phyloP scores from a whole-genome alignment of 2,888 invertebrate genomes.

The Mythimna vitellina region DNA sequence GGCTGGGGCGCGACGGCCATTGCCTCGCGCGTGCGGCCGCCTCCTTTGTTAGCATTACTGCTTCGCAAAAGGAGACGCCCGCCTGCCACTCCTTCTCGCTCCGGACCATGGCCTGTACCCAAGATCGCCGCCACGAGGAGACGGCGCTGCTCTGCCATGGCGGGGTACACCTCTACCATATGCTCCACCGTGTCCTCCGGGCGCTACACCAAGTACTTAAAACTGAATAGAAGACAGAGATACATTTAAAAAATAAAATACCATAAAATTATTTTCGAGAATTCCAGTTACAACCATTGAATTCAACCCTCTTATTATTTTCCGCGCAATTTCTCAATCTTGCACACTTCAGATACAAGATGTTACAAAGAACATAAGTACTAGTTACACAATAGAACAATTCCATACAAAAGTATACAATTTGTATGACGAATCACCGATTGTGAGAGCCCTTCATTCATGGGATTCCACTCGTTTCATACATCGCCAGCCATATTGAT shows the following conservation, averaged over 20 bases:
- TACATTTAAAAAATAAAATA: conserved; percentile 26
- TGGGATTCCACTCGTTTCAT: conserved; percentile 55
- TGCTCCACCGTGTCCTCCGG: too few species aligned
- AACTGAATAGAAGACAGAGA: background rate
- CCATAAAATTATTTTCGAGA: conserved; percentile 41
- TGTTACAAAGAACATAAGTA: conserved; percentile 55
- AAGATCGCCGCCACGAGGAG: too few species aligned
- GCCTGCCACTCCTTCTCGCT: too few species aligned
- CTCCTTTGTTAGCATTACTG: too few species aligned
- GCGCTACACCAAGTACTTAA: background rate
- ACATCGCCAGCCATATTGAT: conserved; percentile 53
- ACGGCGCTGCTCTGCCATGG: too few species aligned
- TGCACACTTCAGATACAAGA: conserved; percentile 62
- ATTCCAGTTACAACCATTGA: conserved; percentile 36
- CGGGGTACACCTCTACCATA: too few species aligned
- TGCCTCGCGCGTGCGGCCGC: too few species aligned
- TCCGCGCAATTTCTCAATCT: conserved; percentile 64
- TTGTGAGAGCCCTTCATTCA: conserved; percentile 62
- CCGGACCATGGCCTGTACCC: too few species aligned
- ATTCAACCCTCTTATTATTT: conserved; percentile 60
- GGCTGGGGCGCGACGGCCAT: too few species aligned
- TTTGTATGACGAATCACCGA: conserved; percentile 73
- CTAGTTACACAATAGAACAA: conserved; percentile 58
- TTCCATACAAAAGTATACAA: conserved; percentile 65
- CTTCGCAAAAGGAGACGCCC: too few species aligned